Evolutionary conservation across 1,140 invertebrate species (phyloP).

Genomic region (Adoxophyes honmai): DNA sequence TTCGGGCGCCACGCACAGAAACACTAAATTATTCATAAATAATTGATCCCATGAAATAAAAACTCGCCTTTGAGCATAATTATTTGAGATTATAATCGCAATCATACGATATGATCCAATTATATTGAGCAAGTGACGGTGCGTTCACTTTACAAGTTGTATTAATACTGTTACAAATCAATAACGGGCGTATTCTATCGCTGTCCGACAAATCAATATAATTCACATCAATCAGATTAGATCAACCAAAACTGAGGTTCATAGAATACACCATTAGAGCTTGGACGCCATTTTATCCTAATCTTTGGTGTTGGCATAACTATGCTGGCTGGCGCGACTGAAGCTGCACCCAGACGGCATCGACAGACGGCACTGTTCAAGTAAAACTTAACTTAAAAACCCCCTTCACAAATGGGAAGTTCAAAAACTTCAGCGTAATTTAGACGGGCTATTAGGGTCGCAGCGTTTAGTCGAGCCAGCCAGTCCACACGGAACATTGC

Average conservation of each 20-base stretch:
- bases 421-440: too few species aligned
- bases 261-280: constrained; percentile 34
- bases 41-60: constrained; percentile 52
- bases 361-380: too few species aligned
- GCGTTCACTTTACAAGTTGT: constrained; percentile 17
- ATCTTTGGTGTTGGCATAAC: constrained; percentile 73
- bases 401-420: too few species aligned
- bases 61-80: constrained; percentile 69
- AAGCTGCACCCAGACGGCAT: constrained; percentile 23
- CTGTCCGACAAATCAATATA: constrained; percentile 41
- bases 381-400: too few species aligned
- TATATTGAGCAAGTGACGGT: too few species aligned
- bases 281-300: constrained; percentile 65
- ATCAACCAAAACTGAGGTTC: constrained; percentile 21
- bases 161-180: constrained; percentile 41
- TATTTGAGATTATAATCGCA: constrained; percentile 46
- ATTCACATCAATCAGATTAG: constrained; percentile 23
- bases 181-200: constrained; percentile 40
- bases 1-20: background rate
- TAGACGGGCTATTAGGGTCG: background rate
- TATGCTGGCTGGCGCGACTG: constrained; percentile 40
- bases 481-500: constrained; percentile 47
- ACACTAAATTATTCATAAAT: constrained; percentile 21
- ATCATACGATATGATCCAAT: constrained; percentile 17
- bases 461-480: constrained; percentile 39